A percentile compares a stretch with the other conserved stretches of the same genome.
These are phyloP conservation scores for Rhinoptilus africanus DNA, from an alignment of 2,113 vertebrate genomes.

Conservation along the genomic window DNA sequence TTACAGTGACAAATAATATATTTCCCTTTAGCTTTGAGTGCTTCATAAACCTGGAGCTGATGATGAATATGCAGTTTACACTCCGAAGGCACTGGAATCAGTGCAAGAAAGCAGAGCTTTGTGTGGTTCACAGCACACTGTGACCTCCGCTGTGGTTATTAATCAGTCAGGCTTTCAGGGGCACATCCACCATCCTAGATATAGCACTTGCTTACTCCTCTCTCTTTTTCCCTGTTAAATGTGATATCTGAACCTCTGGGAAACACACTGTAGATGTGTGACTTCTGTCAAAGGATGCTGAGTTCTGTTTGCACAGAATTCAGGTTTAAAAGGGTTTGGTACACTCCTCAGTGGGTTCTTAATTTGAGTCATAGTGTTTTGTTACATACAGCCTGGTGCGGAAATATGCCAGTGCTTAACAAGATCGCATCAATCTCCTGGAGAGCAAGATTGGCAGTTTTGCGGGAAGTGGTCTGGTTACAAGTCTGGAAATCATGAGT, in stretches of 20 bases:
- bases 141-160: conserved; percentile 12
- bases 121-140: background rate
- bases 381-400: background rate
- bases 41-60: conserved; percentile 21
- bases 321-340: background rate
- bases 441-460: background rate
- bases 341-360: background rate
- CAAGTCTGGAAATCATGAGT: background rate
- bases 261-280: background rate
- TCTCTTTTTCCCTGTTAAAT: background rate
- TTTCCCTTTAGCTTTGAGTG: conserved; percentile 17
- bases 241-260: background rate
- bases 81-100: conserved; percentile 3
- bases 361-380: background rate
- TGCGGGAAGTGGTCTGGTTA: background rate
- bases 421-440: background rate
- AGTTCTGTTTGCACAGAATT: background rate
- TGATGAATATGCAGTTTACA: conserved; percentile 18
- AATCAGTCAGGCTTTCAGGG: conserved; percentile 23
- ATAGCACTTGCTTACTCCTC: background rate
- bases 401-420: background rate
- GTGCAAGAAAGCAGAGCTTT: background rate
- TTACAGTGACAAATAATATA: conserved; percentile 35
- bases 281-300: background rate
- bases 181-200: background rate